Conservation (phyloP, 2,113 vertebrate genomes). For the Ciconia maguari region DNA sequence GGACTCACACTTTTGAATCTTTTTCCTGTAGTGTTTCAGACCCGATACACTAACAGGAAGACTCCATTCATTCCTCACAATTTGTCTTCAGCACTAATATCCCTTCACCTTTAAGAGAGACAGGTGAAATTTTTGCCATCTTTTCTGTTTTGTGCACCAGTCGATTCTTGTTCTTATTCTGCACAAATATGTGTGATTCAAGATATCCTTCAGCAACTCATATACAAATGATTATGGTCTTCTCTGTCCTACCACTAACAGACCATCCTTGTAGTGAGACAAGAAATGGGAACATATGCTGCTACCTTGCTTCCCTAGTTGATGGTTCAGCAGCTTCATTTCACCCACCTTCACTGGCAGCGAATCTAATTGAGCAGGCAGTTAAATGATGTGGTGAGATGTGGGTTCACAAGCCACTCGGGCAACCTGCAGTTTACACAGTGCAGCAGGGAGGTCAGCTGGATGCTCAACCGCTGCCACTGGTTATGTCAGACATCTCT, state of each 20-base stretch:
- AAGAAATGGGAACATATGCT: accelerated
- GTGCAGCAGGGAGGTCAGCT: neutral
- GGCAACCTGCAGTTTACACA: neutral
- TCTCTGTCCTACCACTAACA: neutral
- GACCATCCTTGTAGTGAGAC: neutral
- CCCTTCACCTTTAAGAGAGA: neutral
- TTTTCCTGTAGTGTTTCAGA: neutral
- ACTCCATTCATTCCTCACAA: neutral
- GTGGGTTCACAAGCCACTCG: neutral
- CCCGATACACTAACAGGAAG: neutral
- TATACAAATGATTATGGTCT: accelerated
- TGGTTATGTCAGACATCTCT: neutral
- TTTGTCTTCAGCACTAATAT: neutral
- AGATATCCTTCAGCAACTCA: neutral
- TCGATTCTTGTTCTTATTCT: neutral
- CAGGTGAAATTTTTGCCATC: neutral
- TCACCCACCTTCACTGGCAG: neutral
- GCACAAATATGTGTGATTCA: neutral
- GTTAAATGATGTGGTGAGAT: neutral
- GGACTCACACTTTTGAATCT: neutral
- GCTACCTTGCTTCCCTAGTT: neutral
- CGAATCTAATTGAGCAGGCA: neutral
- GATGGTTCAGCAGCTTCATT: neutral
- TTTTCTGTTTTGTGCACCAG: neutral
- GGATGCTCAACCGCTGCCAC: neutral